Percentiles rank a stretch among this genome's conserved stretches.
Conservation (phyloP, 1,140 invertebrate genomes). For the Pachyrhynchus sulphureomaculatus region DNA sequence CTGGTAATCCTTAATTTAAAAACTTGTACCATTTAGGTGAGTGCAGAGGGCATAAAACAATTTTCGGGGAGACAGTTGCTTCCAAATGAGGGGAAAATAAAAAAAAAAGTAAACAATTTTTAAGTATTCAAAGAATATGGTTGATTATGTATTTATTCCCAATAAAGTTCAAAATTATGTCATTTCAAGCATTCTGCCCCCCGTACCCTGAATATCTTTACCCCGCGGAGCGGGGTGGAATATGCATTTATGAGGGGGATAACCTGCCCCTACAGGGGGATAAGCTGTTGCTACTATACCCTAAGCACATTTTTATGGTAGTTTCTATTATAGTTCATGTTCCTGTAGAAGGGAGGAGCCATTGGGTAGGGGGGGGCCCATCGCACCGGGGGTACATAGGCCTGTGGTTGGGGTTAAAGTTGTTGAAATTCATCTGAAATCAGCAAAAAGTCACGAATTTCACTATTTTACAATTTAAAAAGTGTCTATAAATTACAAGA, state of each 20-base stretch:
- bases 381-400: conserved; percentile 39
- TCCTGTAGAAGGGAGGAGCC: conserved; percentile 45
- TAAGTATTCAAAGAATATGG: too few species aligned
- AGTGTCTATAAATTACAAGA: too few species aligned
- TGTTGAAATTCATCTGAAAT: conserved; percentile 48
- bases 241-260: background rate
- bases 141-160: too few species aligned
- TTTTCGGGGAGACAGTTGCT: background rate
- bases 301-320: conserved; percentile 49
- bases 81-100: background rate
- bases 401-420: conserved; percentile 42
- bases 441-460: background rate
- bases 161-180: background rate
- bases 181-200: background rate
- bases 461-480: background rate
- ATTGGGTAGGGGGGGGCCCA: conserved; percentile 37
- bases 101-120: background rate
- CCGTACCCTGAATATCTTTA: conserved; percentile 27
- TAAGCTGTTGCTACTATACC: conserved; percentile 40
- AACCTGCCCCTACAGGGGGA: background rate
- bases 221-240: conserved; percentile 15
- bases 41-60: conserved; percentile 5
- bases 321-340: conserved; percentile 46
- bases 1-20: conserved; percentile 25
- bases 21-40: conserved; percentile 4